Evolutionary conservation across 2,797 vertebrate species (phyloP), one percentile per base, ranked within the genome.

Genomic region (Aeoliscus strigatus): DNA sequence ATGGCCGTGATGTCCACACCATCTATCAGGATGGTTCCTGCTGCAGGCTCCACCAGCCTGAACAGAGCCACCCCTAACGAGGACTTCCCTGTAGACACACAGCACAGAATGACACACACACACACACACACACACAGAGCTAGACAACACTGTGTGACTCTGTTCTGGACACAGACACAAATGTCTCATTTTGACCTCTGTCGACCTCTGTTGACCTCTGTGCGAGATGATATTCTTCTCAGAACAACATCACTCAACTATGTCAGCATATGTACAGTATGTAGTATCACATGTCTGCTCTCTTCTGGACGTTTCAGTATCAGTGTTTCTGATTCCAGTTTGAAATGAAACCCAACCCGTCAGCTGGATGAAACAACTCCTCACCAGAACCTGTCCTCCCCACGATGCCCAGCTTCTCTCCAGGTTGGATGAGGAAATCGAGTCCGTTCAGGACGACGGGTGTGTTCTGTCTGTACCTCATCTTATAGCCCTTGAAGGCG

Each of bases 401-500:
- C 15, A 92, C 87, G n/a, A 92, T 91, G 18, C 90, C 90, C 4
- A 92, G 57, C n/a, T 88, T 91, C 81, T 93, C 86, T 47, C 70
- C 72, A 12, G 80, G 68, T 2, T 18, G 48, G 49, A 91, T 87
- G 41, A n/a, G 14, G 42, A 91, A 46, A 25, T 86, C 54, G 31
- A 94, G 73, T 9, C 71, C 57, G 0, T 85, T 61, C 3, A 94
- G 86, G 39, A 92, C 88, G 1, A 89, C 68, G 1, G 87, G 89
- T 0, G 85, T 86, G 28, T 86, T 86, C 42, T 88, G 75, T 63
- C 90, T 80, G 59, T 93, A 92, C 70, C 78, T 88, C 89, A 90
- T 92, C 39, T 72, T 66, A 47, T 91, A 94, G 66, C 80, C 54
- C 66, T 65, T 48, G 74, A 92, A 92, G n/a, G 69, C 80, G 52